Evolutionary conservation across 2,888 invertebrate genomes (phyloP), one percentile per base, ranked within the genome.

Genomic region (Diaprepes abbreviatus): DNA sequence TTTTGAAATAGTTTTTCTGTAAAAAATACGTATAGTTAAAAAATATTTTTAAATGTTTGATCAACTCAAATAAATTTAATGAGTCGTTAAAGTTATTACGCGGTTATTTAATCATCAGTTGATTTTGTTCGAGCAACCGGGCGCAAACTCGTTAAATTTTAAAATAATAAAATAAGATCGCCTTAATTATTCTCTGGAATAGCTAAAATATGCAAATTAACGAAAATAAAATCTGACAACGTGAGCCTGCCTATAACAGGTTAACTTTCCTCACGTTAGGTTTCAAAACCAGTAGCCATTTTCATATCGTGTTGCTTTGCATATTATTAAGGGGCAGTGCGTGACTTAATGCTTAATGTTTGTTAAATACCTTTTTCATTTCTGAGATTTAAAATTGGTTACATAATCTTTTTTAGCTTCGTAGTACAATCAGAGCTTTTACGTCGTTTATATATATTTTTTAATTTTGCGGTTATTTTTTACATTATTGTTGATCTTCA

Each of bases 211-310:
- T 66, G 58, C 35, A 66, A 66, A 66, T 66, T n/a, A 58, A 66
- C 21, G 24, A 43, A 52, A 67, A 57, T 60, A 54, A 63, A 55
- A 64, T 68, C 57, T 45, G 67, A 60, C 67, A 66, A 52, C 60
- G n/a, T 36, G 31, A 52, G 60, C 19, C 38, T 31, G 52, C 35
- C 54, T 63, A 59, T 58, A 64, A 64, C 63, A 63, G 58, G 69
- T 58, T 58, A 58, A 52, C 69, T 63, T 64, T 69, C 64, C 63
- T 58, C 59, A 70, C 63, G 67, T 69, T 69, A 69, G 68, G 63
- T 68, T 73, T 69, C 68, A 73, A 70, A 73, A 73, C 73, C 73
- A 73, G 73, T 73, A 73, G 73, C 73, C 55, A 71, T 68, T 73
- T 73, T 66, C 66, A 66, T 66, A 71, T 59, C 66, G 62, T 54